Conservation (phyloP, 2,888 invertebrate genomes). For the Amphiduros pacificus region DNA sequence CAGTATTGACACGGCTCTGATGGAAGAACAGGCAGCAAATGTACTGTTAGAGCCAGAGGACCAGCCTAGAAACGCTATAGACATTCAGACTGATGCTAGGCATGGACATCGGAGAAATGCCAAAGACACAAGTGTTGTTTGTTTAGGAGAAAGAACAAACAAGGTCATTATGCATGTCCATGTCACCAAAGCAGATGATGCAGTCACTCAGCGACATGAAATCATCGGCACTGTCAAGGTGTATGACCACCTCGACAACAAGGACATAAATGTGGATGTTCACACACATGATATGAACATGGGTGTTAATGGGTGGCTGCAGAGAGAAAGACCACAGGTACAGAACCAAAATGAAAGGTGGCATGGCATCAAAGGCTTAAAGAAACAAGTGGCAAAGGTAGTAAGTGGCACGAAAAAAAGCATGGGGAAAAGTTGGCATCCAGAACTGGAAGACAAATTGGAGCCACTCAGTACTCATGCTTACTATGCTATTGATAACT, state of each 20-base stretch:
- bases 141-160: neutral
- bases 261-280: neutral
- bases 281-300: neutral
- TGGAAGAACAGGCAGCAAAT: neutral
- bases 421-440: neutral
- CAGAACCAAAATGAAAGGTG: neutral
- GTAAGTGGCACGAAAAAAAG: neutral
- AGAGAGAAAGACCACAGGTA: neutral
- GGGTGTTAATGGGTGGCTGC: neutral
- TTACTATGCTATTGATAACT: neutral
- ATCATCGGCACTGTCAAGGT: neutral
- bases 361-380: too few species aligned
- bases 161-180: neutral
- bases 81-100: neutral
- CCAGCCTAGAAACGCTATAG: neutral
- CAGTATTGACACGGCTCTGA: neutral
- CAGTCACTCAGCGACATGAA: neutral
- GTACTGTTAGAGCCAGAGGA: neutral
- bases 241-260: neutral
- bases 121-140: neutral
- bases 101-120: neutral
- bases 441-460: neutral
- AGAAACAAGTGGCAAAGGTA: too few species aligned
- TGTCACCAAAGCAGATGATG: neutral
- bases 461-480: neutral